phyloP scores from a whole-genome alignment of 2,797 vertebrate species.

The Tokudaia tokunoshimensis region DNA sequence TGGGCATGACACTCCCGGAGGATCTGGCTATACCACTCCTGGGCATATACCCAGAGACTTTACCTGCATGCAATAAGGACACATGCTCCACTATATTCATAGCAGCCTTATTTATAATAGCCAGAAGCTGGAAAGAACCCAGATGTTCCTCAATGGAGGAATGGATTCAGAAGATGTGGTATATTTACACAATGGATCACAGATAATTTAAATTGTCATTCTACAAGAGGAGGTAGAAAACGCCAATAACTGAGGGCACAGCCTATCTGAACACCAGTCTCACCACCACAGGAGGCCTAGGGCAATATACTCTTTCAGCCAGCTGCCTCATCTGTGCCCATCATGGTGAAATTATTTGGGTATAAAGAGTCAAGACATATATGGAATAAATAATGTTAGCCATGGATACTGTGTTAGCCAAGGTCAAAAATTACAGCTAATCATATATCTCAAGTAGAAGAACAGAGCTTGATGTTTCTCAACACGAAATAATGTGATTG shows the following conservation, averaged over 20 bases:
- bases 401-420: neutral
- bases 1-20: too few species aligned
- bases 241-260: neutral
- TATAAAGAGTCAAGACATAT: neutral
- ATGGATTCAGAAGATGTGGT: too few species aligned
- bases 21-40: too few species aligned
- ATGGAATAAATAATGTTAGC: neutral
- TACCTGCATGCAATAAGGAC: too few species aligned
- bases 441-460: neutral
- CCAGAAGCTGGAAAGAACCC: too few species aligned
- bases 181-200: too few species aligned
- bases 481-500: neutral
- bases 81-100: too few species aligned
- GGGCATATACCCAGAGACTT: too few species aligned
- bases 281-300: neutral
- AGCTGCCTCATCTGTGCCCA: neutral
- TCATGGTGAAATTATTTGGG: neutral
- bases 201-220: neutral
- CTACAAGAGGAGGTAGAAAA: neutral
- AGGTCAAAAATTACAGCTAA: conserved; percentile 22
- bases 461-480: neutral
- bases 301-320: neutral
- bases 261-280: neutral
- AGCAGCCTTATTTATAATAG: too few species aligned
- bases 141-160: too few species aligned